Base-by-base conservation (phyloP, 2,888 invertebrate species). In the Trachelus troglodyta region DNA sequence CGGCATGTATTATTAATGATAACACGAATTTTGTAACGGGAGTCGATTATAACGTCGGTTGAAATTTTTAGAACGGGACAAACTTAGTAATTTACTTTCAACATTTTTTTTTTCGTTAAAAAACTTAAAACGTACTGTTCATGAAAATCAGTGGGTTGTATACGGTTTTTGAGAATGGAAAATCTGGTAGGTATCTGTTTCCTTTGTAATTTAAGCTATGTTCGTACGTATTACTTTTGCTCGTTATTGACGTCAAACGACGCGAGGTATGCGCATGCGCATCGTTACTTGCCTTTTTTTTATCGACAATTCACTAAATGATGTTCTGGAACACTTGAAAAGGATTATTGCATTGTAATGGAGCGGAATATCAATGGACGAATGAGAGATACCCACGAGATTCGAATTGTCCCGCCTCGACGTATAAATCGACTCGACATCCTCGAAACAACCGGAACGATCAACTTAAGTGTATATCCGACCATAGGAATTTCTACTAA, bases 301-400 rank as follows among this genome's bases (percentile, higher is more conserved):
- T 56, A 56, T 56, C 23, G 23, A 56, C 0, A 56, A 23, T 56
- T 56, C 56, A 23, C 56, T 56, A 56, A 56, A 23, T 23, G 56
- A 56, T 23, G 56, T 84, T 85, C 87, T 87, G 87, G 82, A 87
- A 88, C 85, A 86, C 84, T 86, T 81, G 85, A 85, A 83, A 80
- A 78, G 79, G 77, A 80, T 85, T 85, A 83, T 81, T 56, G 56
- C 56, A 56, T 56, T 56, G 56, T 56, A 9, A 56, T 56, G 9
- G 9, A 6, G 2, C 9, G 56, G 23, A 56, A 56, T 56, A 56
- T 56, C 56, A 9, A 23, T 23, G 56, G 9, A 15, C 23, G 15
- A 15, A 56, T 56, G 23, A 56, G 9, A 56, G 56, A 56, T 56
- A 56, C 56, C 56, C 23, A 56, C 56, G 56, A 56, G 56, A 56